Conservation (phyloP, 1,140 invertebrate genomes). For the Ceratina australensis region DNA sequence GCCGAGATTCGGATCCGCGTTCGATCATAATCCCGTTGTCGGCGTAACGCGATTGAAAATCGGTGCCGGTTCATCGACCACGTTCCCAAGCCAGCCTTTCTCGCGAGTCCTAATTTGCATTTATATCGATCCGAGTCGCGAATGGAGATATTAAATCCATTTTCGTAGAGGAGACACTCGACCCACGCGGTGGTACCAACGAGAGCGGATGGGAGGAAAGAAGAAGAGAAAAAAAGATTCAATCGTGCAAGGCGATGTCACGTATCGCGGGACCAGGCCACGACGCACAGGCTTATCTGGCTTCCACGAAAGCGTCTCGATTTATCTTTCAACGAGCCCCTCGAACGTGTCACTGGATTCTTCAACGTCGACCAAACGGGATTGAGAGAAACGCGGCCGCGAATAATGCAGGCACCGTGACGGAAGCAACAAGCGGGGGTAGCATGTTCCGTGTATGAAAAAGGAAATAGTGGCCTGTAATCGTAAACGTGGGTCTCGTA, state of each 20-base stretch:
- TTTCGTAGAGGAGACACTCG: conserved; percentile 46
- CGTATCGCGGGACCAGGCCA: conserved; percentile 9
- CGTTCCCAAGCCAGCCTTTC: conserved; percentile 9
- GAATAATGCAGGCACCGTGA: conserved; percentile 13
- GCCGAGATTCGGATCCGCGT: conserved; percentile 29
- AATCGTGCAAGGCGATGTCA: conserved; percentile 52
- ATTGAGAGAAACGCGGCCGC: conserved; percentile 10
- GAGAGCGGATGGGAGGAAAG: neutral
- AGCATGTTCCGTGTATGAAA: neutral
- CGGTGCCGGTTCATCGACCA: conserved; percentile 39
- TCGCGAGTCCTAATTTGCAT: conserved; percentile 62
- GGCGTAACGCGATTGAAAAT: conserved; percentile 32
- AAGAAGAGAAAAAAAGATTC: conserved; percentile 48
- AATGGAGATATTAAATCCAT: conserved; percentile 69
- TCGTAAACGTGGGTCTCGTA: too few species aligned
- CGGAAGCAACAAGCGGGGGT: too few species aligned
- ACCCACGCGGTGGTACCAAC: conserved; percentile 12
- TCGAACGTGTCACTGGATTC: neutral
- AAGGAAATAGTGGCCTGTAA: neutral
- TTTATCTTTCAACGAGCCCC: conserved; percentile 22
- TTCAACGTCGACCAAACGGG: too few species aligned
- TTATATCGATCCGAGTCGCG: conserved; percentile 66
- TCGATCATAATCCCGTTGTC: conserved; percentile 44
- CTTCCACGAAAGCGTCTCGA: conserved; percentile 28
- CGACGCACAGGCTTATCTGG: conserved; percentile 32